Evolutionary conservation across 2,888 invertebrate genomes (phyloP).

Genomic region (Lissonota sp.): DNA sequence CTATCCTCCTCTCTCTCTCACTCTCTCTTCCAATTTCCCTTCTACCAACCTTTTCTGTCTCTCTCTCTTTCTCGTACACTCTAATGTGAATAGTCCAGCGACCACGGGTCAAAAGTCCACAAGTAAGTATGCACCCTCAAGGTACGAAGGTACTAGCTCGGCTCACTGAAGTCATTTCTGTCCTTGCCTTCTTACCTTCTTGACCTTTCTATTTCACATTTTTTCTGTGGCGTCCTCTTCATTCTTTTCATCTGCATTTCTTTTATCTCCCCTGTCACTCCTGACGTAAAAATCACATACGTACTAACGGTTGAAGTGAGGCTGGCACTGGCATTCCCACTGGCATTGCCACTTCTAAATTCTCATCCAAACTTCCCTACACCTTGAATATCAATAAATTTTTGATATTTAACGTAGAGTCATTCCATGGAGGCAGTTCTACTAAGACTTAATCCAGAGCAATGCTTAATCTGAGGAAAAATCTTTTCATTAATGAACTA

Average conservation of each 20-base stretch:
- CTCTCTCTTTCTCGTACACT: constrained; percentile 15
- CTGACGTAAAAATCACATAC: not conserved
- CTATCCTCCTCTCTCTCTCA: not conserved
- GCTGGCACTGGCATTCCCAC: too few relatives aligned
- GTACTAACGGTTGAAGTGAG: too few relatives aligned
- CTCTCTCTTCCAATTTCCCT: not conserved
- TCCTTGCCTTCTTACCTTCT: not conserved
- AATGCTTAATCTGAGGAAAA: too few relatives aligned
- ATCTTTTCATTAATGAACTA: too few relatives aligned
- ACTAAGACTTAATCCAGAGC: too few relatives aligned
- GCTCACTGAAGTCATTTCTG: constrained; percentile 17
- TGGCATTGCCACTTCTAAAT: too few relatives aligned
- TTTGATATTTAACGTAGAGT: too few relatives aligned
- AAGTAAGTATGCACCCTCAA: constrained; percentile 30
- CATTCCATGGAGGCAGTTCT: too few relatives aligned
- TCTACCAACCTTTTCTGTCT: not conserved
- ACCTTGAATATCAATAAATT: too few relatives aligned
- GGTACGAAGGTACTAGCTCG: not conserved
- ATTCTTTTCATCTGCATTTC: constrained; percentile 2
- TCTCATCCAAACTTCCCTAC: too few relatives aligned
- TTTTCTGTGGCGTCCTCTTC: not conserved
- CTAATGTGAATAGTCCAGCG: not conserved
- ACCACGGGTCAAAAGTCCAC: constrained; percentile 22
- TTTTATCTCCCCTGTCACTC: constrained; percentile 13
- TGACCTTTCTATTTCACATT: not conserved